Evolutionary conservation across 1,140 invertebrate species (phyloP), one percentile per base, ranked within the genome.

Genomic region (Ganaspis sp.): DNA sequence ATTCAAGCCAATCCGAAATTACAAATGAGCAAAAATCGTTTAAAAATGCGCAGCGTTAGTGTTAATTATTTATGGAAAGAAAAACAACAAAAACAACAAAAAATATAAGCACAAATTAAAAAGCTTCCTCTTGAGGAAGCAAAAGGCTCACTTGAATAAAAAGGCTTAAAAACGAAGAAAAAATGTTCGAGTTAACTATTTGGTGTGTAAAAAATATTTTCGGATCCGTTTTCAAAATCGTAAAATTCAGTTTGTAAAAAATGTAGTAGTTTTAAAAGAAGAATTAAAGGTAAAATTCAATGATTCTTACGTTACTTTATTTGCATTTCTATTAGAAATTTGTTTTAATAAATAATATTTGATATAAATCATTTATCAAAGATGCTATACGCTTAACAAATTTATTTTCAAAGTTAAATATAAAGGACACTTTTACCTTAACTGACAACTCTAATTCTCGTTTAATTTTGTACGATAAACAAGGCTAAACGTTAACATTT

Each of bases 401-500:
- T 64, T 29, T 64, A 64, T 64, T 64, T 64, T 29, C 23, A 64
- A 64, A 64, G 23, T 64, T n/a, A 29, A 64, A n/a, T 64, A 64
- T 26, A 21, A 64, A 64, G 58, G 58, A 64, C 23, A 64, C 58
- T 64, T 49, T 49, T 64, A 12, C 23, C 21, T 64, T 26, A 64
- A 26, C 58, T 29, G 23, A 64, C 1, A 34, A 64, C 21, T n/a
- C 23, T 29, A 64, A 64, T 29, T 29, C 23, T 29, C 29, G 23
- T 26, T 64, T 64, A 64, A 64, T 64, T 34, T 29, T 26, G 38
- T 80, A 78, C 70, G 74, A 76, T 53, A 19, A 75, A 74, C 72
- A 64, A 75, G 70, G 19, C 38, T 34, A 45, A 1, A 53, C 6
- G 42, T 86, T 78, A 90, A 88, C 90, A 92, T 89, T 94, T 94